Evolutionary conservation across 2,113 vertebrate genomes (phyloP).

Genomic region (human (Homo sapiens)): DNA sequence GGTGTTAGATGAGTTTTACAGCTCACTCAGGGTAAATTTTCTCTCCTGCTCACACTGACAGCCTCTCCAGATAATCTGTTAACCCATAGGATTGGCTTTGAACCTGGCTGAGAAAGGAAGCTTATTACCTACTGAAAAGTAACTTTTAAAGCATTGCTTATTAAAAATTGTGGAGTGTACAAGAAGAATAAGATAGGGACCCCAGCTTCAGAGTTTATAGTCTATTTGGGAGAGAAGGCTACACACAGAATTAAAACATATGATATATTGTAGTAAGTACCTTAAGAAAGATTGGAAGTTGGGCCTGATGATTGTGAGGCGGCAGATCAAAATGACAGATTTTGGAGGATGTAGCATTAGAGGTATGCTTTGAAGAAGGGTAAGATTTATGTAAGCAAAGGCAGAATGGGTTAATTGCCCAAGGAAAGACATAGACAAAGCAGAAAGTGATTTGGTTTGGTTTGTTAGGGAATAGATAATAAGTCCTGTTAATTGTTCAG

Average conservation of each 20-base stretch:
- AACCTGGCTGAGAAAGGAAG: not conserved
- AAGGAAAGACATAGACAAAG: not conserved
- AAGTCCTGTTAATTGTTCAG: not conserved
- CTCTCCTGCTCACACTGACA: not conserved
- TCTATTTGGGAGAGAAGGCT: not conserved
- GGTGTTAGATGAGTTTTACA: slow-evolving; percentile 97
- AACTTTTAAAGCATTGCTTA: not conserved
- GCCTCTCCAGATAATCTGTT: not conserved
- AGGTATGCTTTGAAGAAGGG: not conserved
- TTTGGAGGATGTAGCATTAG: not conserved
- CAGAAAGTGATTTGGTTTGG: not conserved
- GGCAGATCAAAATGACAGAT: not conserved
- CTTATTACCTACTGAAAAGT: not conserved
- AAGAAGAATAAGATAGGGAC: not conserved
- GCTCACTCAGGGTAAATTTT: slow-evolving; percentile 89
- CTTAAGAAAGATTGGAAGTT: not conserved
- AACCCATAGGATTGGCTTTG: not conserved
- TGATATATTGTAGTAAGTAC: not conserved
- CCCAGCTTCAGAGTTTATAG: not conserved
- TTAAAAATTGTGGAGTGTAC: not conserved
- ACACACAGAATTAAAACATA: not conserved
- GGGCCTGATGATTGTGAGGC: not conserved
- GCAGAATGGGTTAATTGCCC: not conserved
- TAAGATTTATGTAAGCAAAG: not conserved
- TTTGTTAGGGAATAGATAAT: not conserved